Conservation (phyloP, 1,140 invertebrate species). For the Oncopeltus fasciatus region DNA sequence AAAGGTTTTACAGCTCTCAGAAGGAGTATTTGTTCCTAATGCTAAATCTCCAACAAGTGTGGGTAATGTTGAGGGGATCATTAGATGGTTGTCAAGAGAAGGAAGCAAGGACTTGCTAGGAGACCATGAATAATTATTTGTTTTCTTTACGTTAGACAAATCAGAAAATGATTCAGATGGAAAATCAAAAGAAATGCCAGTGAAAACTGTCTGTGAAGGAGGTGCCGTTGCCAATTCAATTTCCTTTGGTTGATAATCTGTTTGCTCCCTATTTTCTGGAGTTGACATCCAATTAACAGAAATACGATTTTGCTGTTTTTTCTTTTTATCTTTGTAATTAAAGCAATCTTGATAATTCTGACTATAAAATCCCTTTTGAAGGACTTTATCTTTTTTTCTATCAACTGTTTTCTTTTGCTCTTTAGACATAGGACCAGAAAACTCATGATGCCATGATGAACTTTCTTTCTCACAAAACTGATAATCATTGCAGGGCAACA, state of each 20-base stretch:
- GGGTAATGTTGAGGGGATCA: slow-evolving; percentile 27
- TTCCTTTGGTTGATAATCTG: not conserved
- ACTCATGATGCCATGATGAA: not conserved
- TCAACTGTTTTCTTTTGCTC: slow-evolving; percentile 2
- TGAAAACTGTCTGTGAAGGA: not conserved
- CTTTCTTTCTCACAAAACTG: not conserved
- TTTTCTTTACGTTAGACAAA: slow-evolving; percentile 12
- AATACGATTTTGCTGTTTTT: slow-evolving; percentile 10
- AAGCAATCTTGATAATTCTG: slow-evolving; percentile 7
- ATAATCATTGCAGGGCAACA: not conserved
- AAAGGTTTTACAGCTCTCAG: slow-evolving; percentile 13
- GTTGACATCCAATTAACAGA: slow-evolving; percentile 49
- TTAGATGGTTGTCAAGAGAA: slow-evolving; percentile 23
- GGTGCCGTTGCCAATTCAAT: not conserved
- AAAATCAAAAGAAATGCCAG: not conserved
- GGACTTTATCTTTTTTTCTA: slow-evolving; percentile 1
- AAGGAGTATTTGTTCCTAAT: slow-evolving; percentile 25
- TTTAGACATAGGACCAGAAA: not conserved
- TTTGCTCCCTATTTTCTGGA: slow-evolving; percentile 28
- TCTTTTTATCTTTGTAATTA: slow-evolving; percentile 16
- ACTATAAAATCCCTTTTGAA: not conserved
- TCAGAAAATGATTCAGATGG: slow-evolving; percentile 14
- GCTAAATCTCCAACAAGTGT: slow-evolving; percentile 30
- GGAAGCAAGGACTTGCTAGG: slow-evolving; percentile 24
- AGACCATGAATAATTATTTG: slow-evolving; percentile 24